A percentile compares a stretch with the other conserved stretches of the same genome.
Conservation (phyloP, 2,113 vertebrate genomes). For the Gadus chalcogrammus region DNA sequence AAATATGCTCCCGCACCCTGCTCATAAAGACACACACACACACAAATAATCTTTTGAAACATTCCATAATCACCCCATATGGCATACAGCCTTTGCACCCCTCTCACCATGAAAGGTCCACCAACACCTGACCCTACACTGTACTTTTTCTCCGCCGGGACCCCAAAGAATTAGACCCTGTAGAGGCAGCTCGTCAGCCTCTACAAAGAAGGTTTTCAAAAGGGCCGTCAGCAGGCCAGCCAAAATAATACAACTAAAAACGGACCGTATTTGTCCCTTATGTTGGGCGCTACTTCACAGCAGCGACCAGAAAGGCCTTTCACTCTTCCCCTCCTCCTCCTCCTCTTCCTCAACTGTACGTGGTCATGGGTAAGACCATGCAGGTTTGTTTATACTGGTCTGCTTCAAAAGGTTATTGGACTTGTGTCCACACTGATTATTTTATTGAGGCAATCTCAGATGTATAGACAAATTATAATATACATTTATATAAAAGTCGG, state of each 20-base stretch:
- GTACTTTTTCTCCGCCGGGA: not conserved
- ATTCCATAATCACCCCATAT: constrained; percentile 63
- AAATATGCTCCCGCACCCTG: no score
- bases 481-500: constrained; percentile 2
- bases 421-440: no score
- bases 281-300: constrained; percentile 59
- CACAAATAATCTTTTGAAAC: constrained; percentile 62
- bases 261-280: constrained; percentile 59
- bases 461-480: not conserved
- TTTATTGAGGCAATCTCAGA: no score
- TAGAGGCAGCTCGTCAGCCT: constrained; percentile 47
- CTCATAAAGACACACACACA: constrained; percentile 17
- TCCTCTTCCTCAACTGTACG: constrained; percentile 51
- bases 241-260: constrained; percentile 55
- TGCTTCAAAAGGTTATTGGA: no score
- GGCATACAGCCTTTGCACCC: constrained; percentile 53
- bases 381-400: no score
- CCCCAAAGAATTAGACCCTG: not conserved
- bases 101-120: constrained; percentile 3
- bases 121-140: constrained; percentile 12
- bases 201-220: constrained; percentile 48
- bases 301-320: constrained; percentile 51
- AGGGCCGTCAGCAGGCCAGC: constrained; percentile 65
- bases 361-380: constrained; percentile 29
- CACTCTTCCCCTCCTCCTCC: constrained; percentile 14